Percentiles rank a stretch among this genome's conserved stretches.
Conservation (phyloP, 2,797 vertebrate species). For the Echeneis naucrates region DNA sequence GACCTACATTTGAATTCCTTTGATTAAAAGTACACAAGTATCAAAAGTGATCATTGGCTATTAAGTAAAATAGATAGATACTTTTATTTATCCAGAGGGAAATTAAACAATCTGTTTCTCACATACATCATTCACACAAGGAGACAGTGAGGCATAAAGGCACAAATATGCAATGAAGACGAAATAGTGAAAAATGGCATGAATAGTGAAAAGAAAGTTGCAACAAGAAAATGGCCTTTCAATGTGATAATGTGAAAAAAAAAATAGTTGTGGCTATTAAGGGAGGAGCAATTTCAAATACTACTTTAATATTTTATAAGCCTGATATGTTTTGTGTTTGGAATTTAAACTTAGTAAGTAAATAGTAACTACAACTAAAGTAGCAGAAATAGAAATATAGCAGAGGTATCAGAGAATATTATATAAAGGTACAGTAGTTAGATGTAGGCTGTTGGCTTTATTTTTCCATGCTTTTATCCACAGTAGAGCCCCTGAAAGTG, state of each 20-base stretch:
- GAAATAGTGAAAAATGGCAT: too few relatives aligned
- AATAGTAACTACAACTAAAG: not conserved
- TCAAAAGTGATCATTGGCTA: not conserved
- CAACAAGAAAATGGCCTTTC: too few relatives aligned
- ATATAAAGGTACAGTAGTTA: not conserved
- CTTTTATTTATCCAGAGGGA: too few relatives aligned
- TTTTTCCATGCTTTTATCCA: conserved; percentile 26
- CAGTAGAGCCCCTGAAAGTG: conserved; percentile 40
- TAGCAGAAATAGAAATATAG: not conserved
- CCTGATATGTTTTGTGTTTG: not conserved
- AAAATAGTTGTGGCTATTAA: too few relatives aligned
- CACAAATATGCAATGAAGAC: too few relatives aligned
- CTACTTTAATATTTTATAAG: not conserved
- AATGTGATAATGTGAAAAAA: too few relatives aligned
- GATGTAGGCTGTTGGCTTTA: not conserved
- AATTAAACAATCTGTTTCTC: too few relatives aligned
- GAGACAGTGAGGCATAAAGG: too few relatives aligned
- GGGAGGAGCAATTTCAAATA: too few relatives aligned
- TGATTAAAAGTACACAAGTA: not conserved
- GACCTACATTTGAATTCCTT: not conserved
- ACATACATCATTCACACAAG: too few relatives aligned
- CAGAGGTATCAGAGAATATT: not conserved
- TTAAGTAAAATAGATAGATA: not conserved
- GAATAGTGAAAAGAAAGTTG: too few relatives aligned
- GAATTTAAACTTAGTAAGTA: not conserved